Evolutionary conservation across 2,113 vertebrate genomes (phyloP).

Genomic region (Sinocyclocheilus anshuiensis): DNA sequence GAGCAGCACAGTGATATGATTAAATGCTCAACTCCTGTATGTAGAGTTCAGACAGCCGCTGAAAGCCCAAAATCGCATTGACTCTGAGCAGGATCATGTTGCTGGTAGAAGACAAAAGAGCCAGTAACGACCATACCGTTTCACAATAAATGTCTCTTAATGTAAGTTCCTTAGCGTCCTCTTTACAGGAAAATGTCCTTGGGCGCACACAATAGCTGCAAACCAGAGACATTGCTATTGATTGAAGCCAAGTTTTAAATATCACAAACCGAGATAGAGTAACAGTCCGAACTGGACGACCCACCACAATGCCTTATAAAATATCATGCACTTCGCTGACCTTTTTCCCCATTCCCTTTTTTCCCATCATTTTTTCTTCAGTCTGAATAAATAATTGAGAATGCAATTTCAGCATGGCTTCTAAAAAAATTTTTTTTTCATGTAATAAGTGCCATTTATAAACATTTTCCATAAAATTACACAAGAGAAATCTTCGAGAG

Average conservation of each 20-base stretch:
- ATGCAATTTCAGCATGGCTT: neutral
- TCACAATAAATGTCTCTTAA: slow-evolving; percentile 70
- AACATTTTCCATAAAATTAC: neutral
- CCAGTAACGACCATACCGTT: slow-evolving; percentile 72
- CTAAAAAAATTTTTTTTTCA: neutral
- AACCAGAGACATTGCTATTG: slow-evolving; percentile 68
- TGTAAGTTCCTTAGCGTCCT: slow-evolving; percentile 68
- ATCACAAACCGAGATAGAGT: slow-evolving; percentile 66
- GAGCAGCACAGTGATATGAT: slow-evolving; percentile 72
- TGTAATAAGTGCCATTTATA: neutral
- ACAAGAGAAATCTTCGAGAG: neutral
- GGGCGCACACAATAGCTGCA: slow-evolving; percentile 65
- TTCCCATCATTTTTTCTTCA: neutral
- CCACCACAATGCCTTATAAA: slow-evolving; percentile 73
- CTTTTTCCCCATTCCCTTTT: slow-evolving; percentile 47
- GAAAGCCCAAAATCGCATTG: slow-evolving; percentile 72
- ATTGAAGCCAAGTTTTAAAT: slow-evolving; percentile 74
- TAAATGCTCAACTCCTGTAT: slow-evolving; percentile 67
- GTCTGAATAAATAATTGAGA: neutral
- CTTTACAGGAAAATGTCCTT: slow-evolving; percentile 77
- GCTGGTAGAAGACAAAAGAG: slow-evolving; percentile 69
- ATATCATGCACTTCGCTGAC: slow-evolving; percentile 55
- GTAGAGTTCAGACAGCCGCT: slow-evolving; percentile 67
- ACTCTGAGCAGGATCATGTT: slow-evolving; percentile 68
- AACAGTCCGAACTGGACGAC: slow-evolving; percentile 63